These are phyloP conservation scores for Ctenodactylus gundi DNA, from an alignment of 2,113 vertebrate species.

Conservation along the genomic window DNA sequence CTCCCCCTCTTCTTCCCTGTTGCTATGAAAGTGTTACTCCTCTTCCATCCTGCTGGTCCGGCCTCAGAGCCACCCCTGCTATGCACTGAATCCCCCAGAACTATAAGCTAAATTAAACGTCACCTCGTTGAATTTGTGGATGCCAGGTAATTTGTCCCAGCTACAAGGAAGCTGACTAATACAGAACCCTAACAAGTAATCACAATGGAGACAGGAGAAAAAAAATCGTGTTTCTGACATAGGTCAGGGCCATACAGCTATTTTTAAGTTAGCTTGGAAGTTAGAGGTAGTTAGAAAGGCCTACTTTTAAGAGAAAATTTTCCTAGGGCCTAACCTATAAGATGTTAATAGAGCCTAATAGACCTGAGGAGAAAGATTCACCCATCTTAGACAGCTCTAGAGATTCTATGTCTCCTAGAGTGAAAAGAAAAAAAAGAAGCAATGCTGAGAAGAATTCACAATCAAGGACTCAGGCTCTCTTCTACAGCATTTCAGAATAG, in stretches of 20 bases:
- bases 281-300: background rate
- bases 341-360: background rate
- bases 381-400: too few relatives aligned
- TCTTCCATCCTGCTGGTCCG: background rate
- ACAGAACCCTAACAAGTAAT: background rate
- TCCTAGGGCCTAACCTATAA: background rate
- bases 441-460: background rate
- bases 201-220: background rate
- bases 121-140: background rate
- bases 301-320: background rate
- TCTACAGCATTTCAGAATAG: slow-evolving; percentile 87
- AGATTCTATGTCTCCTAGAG: background rate
- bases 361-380: background rate
- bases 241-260: too few relatives aligned
- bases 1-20: too few relatives aligned
- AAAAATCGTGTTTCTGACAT: background rate
- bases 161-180: background rate
- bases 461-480: too few relatives aligned
- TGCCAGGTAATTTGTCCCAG: background rate
- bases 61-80: background rate
- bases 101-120: background rate
- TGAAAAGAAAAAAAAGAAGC: background rate
- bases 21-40: background rate
- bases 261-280: background rate
- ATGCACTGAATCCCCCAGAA: background rate